phyloP scores from a whole-genome alignment of 2,113 vertebrate genomes.

The Muscicapa adusta region DNA sequence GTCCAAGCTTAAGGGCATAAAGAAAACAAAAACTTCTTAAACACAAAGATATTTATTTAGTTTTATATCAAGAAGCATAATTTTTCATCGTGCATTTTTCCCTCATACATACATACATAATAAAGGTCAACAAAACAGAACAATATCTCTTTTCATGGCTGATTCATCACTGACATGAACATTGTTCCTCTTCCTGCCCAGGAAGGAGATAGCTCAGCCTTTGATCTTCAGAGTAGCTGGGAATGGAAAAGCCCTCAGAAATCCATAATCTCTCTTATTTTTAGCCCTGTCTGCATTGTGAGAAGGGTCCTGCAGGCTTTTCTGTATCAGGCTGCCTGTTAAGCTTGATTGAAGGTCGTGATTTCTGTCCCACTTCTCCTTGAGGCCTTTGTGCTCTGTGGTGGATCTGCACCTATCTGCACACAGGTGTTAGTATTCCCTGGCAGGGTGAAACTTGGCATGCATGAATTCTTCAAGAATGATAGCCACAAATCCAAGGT shows the following conservation, averaged over 20 bases:
- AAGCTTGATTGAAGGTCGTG: not conserved
- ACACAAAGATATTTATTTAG: not conserved
- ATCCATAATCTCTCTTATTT: not conserved
- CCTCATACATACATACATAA: not conserved
- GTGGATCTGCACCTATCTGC: not conserved
- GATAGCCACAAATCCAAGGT: not conserved
- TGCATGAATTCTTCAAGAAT: not conserved
- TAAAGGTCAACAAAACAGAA: conserved; percentile 4
- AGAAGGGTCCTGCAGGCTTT: not conserved
- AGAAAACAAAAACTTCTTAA: conserved; percentile 13
- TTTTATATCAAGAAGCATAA: not conserved
- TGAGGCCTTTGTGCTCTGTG: not conserved
- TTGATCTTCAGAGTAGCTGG: not conserved
- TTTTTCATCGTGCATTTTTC: not conserved
- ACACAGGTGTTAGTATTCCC: not conserved
- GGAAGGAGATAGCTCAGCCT: not conserved
- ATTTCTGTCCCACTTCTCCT: not conserved
- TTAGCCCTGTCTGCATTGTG: not conserved
- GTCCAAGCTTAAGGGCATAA: not conserved
- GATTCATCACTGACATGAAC: not conserved
- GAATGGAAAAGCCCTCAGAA: not conserved
- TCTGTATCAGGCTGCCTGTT: not conserved
- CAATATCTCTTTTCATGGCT: not conserved
- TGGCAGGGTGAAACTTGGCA: not conserved
- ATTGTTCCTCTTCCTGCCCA: not conserved